These are phyloP conservation scores for Biston stratarius DNA, from an alignment of 2,888 invertebrate species.

Conservation along the genomic window DNA sequence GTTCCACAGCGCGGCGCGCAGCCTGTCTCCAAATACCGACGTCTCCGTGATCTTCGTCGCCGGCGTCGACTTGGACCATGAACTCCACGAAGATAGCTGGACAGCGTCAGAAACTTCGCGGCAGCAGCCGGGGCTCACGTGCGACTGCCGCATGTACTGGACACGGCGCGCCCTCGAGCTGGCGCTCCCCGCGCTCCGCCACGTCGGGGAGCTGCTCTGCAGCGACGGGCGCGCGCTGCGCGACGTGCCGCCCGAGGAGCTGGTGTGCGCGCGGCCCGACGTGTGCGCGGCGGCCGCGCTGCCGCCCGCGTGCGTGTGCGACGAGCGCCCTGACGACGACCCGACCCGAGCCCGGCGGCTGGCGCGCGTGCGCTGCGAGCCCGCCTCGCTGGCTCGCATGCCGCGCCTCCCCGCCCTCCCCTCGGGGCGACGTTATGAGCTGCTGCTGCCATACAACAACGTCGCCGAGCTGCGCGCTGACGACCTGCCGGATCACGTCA, in stretches of 20 bases:
- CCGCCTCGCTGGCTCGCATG: background rate
- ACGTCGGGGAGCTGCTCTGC: background rate
- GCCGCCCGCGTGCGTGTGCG: background rate
- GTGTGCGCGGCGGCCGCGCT: background rate
- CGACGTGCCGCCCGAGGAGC: slow-evolving; percentile 59
- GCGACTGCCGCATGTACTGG: slow-evolving; percentile 82
- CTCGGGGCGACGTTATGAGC: background rate
- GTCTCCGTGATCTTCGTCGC: too few species aligned
- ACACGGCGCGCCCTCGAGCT: slow-evolving; percentile 75
- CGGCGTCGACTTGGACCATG: too few species aligned
- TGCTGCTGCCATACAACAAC: slow-evolving; percentile 28
- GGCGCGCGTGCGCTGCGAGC: slow-evolving; percentile 10
- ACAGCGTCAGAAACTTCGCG: too few species aligned
- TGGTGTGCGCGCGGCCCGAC: slow-evolving; percentile 3
- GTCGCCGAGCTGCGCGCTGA: slow-evolving; percentile 24
- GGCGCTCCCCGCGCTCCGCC: slow-evolving; percentile 53
- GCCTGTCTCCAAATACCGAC: too few species aligned
- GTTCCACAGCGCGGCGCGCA: too few species aligned
- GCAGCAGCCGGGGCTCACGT: slow-evolving; percentile 66
- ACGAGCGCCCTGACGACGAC: background rate
- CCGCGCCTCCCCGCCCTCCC: background rate
- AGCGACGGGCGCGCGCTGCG: slow-evolving; percentile 59
- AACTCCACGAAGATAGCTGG: too few species aligned
- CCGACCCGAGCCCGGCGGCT: background rate
- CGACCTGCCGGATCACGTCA: background rate